A percentile compares a stretch with the other conserved stretches of the same genome.
Evolutionary conservation across 2,888 invertebrate species (phyloP).

Genomic region (Rhagophthalmus giganteus): DNA sequence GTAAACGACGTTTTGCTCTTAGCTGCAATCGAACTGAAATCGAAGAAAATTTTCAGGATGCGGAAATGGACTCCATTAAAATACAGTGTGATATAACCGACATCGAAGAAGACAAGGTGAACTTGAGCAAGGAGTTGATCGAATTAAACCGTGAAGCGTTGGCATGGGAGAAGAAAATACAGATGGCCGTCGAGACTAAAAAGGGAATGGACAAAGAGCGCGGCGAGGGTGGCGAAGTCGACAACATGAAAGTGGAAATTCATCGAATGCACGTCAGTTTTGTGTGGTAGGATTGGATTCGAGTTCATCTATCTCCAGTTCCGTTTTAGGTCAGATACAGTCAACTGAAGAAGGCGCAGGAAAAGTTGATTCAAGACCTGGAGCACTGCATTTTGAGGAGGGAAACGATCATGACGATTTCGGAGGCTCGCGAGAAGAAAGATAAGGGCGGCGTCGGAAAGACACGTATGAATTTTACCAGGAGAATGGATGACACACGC

Average conservation of each 20-base stretch:
- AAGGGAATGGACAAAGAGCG: conserved; percentile 68
- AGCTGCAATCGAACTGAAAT: not conserved
- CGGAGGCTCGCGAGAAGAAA: conserved; percentile 61
- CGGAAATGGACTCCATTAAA: conserved; percentile 68
- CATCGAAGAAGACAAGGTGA: conserved; percentile 67
- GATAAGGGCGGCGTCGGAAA: conserved; percentile 51
- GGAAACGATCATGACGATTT: conserved; percentile 64
- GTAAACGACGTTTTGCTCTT: too few relatives aligned
- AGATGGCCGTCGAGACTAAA: conserved; percentile 72
- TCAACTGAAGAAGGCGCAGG: conserved; percentile 61
- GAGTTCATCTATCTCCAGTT: not conserved
- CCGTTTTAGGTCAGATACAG: conserved; percentile 52
- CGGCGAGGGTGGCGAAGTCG: conserved; percentile 70
- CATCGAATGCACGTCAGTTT: conserved; percentile 76
- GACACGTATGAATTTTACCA: conserved; percentile 58
- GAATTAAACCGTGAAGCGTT: conserved; percentile 68
- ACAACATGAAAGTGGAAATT: conserved; percentile 77
- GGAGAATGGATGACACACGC: conserved; percentile 63
- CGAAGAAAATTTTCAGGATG: conserved; percentile 56
- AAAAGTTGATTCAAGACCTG: conserved; percentile 65
- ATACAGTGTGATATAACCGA: conserved; percentile 70
- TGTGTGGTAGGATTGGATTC: not conserved
- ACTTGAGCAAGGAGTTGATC: conserved; percentile 66
- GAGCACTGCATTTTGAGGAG: conserved; percentile 67
- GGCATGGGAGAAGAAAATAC: conserved; percentile 80